Conservation (phyloP, 2,888 invertebrate genomes). For the Apomyelois bistriatella region DNA sequence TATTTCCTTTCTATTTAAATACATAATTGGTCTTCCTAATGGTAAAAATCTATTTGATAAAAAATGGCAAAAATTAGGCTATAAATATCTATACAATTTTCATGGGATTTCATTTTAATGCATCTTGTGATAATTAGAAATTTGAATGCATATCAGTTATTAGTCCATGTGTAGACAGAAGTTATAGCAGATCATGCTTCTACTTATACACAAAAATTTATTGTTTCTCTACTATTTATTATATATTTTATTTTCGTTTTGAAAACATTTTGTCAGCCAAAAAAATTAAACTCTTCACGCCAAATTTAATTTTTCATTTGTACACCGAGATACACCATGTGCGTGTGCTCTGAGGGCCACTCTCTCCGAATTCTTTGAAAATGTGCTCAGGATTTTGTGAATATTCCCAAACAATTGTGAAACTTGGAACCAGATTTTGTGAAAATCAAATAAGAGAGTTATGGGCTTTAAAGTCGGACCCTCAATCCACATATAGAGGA, state of each 20-base stretch:
- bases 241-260: constrained; percentile 29
- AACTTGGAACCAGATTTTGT: no score
- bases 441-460: no score
- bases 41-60: no score
- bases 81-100: background rate
- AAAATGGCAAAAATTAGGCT: no score
- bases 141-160: constrained; percentile 11
- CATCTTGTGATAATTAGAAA: constrained; percentile 22
- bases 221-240: background rate
- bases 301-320: constrained; percentile 29
- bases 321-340: no score
- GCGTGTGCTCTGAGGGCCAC: no score
- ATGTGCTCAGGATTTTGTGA: no score
- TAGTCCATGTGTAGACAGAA: background rate
- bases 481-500: no score
- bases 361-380: no score
- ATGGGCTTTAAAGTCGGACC: no score
- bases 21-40: constrained; percentile 34
- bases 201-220: constrained; percentile 28
- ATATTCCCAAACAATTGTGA: no score
- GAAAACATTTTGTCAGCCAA: constrained; percentile 62
- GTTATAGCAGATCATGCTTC: constrained; percentile 5
- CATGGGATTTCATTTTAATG: background rate
- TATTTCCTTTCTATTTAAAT: constrained; percentile 15
- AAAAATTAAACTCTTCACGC: constrained; percentile 77